phyloP scores from a whole-genome alignment of 2,888 invertebrate genomes.

The Meloe dianella region DNA sequence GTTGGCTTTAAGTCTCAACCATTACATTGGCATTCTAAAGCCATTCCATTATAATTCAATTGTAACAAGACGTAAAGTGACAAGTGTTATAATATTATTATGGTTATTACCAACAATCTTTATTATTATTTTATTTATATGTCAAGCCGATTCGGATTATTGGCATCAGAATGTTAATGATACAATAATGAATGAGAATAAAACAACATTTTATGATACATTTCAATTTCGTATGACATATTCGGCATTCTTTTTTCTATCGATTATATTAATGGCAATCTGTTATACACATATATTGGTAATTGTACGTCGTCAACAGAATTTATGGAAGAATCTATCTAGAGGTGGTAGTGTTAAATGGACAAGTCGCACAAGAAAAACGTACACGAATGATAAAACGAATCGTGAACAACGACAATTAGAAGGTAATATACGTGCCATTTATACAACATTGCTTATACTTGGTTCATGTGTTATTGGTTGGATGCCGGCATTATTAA shows the following conservation, averaged over 20 bases:
- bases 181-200: conserved; percentile 36
- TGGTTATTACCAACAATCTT: conserved; percentile 65
- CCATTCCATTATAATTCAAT: conserved; percentile 70
- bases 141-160: conserved; percentile 60
- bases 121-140: conserved; percentile 62
- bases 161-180: conserved; percentile 45
- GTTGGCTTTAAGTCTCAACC: conserved; percentile 68
- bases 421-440: conserved; percentile 63
- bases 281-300: conserved; percentile 68
- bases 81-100: conserved; percentile 60
- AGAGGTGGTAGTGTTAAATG: conserved; percentile 55
- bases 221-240: conserved; percentile 62
- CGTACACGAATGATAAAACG: conserved; percentile 33
- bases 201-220: conserved; percentile 56
- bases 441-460: conserved; percentile 68
- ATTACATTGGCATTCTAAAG: conserved; percentile 67
- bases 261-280: conserved; percentile 65
- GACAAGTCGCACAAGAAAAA: conserved; percentile 40
- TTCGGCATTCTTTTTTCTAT: conserved; percentile 64
- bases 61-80: conserved; percentile 63
- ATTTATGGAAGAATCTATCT: conserved; percentile 58
- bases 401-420: conserved; percentile 54
- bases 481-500: conserved; percentile 67
- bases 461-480: conserved; percentile 66
- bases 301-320: conserved; percentile 64